Base-by-base conservation (phyloP, 2,797 vertebrate genomes). In the Syndactyla subalaris region DNA sequence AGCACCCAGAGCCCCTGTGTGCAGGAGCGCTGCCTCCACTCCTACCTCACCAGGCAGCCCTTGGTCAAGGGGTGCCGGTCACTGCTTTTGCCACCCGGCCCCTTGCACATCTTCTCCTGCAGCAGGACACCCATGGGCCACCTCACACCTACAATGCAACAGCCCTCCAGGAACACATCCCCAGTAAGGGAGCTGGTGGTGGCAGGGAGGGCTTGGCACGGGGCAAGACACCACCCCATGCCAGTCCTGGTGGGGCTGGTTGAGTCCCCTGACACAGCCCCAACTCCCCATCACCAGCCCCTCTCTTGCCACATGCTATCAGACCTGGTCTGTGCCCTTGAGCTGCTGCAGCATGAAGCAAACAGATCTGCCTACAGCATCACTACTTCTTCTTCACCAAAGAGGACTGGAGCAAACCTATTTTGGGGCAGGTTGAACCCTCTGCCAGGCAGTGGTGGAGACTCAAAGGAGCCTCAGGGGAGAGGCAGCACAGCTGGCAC, bases 1-100 rank as follows among this genome's bases (percentile, higher is more conserved):
- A 36, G 66, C 58, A 29, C 58, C 11, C 74, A 2, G 14, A 78
- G 62, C 21, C 30, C 41, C 3, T 3, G 13, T 0, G 0, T 4
- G 34, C 15, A 74, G n/a, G 13, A 63, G 14, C 0, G 0, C 63
- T 61, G 77, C 59, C 57, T 61, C 55, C 8, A 1, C 41, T 29
- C 66, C 9, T 32, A 24, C 8, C 51, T 30, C 63, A 29, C 57
- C 5, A 32, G 76, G 32, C 38, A 73, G 32, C 9, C 14, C n/a
- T 41, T 39, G 41, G 34, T 32, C 79, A 55, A 51, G 34, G 57
- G 39, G 3, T 7, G 4, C 32, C 0, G 1, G 66, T 13, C 70
- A 74, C 23, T 3, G 7, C 52, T 85, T 78, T 15, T 48, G 62
- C 49, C 43, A 76, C 79, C 62, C 27, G 67, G 49, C 9, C 14